Base-by-base conservation (phyloP, 2,888 invertebrate genomes). In the Xylophagus ater region DNA sequence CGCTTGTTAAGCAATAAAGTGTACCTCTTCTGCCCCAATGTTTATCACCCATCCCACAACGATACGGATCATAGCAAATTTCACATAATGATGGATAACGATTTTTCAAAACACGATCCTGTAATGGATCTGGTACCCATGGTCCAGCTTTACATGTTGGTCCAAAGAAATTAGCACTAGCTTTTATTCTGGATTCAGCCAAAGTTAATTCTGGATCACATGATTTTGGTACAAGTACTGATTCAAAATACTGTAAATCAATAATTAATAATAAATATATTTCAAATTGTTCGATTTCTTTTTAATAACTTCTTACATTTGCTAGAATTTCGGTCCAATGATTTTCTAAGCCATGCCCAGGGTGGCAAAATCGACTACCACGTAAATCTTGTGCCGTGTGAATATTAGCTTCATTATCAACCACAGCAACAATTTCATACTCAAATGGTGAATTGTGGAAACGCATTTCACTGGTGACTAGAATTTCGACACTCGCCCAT, bases 21-120 rank as follows among this genome's bases (percentile, higher is more conserved):
- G 87, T 78, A 0, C 93, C 93, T 30, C 76, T 69, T 44, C 81
- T 73, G 2, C 92, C 92, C 71, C 85, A 84, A 61, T 85, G 89
- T 37, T 78, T 78, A 60, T 92, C 92, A 4, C 68, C 66, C 1
- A 58, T 58, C 1, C 72, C 70, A 55, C 88, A 88, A 3, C 63
- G 62, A 0, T 57, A 57, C 0, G 76, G 71, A 47, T 70, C 70
- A 34, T 73, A 71, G 54, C 89, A 89, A 4, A 81, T 69, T 3
- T 71, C 69, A 52, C 88, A 89, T 0, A 89, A 66, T 4, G 80
- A 78, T 0, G 72, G 71, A 59, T 85, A 87, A 35, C 69, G 73
- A 4, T 53, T 55, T 57, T 81, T 88, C 1, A 88, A 63, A 50
- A 73, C 58, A 3, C 61, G 58, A 51, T 87, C 84, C 19, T 77